phyloP scores from a whole-genome alignment of 2,888 invertebrate genomes.

The Scelioninae gen. 1 region DNA sequence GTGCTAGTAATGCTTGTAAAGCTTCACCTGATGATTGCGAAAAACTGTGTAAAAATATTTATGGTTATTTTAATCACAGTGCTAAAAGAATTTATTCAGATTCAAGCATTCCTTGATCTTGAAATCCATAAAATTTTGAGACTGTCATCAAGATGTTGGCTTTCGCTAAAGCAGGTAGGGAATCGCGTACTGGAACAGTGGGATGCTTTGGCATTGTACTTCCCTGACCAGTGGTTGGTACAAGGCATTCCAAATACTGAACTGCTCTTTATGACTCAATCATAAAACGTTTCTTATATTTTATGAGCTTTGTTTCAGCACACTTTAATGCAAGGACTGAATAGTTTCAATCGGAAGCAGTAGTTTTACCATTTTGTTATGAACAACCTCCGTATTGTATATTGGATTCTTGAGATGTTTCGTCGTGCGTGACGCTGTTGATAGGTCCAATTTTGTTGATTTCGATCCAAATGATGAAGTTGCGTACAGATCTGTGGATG shows the following conservation, averaged over 20 bases:
- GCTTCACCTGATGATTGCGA: conserved; percentile 74
- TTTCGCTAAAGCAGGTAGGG: conserved; percentile 74
- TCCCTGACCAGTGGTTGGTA: conserved; percentile 43
- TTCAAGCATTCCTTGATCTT: conserved; percentile 72
- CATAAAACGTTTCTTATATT: conserved; percentile 65
- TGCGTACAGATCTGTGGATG: not conserved
- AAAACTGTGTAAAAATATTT: conserved; percentile 72
- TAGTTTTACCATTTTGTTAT: conserved; percentile 52
- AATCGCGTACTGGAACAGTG: conserved; percentile 75
- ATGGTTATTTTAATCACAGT: conserved; percentile 72
- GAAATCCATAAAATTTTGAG: conserved; percentile 72
- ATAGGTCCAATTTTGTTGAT: not conserved
- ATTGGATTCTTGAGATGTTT: conserved; percentile 1
- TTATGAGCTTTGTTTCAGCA: conserved; percentile 64
- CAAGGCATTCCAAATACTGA: conserved; percentile 66
- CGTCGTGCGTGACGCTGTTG: not conserved
- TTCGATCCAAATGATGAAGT: not conserved
- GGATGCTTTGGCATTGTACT: conserved; percentile 73
- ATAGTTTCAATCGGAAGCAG: conserved; percentile 66
- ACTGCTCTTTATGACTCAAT: conserved; percentile 67
- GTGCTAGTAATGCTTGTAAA: conserved; percentile 77
- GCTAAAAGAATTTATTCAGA: conserved; percentile 70
- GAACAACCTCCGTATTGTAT: conserved; percentile 22
- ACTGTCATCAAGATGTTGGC: conserved; percentile 76
- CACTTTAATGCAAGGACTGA: conserved; percentile 64